Evolutionary conservation across 1,140 invertebrate genomes (phyloP), one percentile per base, ranked within the genome.

Genomic region (silkworm (Bombyx mori)): DNA sequence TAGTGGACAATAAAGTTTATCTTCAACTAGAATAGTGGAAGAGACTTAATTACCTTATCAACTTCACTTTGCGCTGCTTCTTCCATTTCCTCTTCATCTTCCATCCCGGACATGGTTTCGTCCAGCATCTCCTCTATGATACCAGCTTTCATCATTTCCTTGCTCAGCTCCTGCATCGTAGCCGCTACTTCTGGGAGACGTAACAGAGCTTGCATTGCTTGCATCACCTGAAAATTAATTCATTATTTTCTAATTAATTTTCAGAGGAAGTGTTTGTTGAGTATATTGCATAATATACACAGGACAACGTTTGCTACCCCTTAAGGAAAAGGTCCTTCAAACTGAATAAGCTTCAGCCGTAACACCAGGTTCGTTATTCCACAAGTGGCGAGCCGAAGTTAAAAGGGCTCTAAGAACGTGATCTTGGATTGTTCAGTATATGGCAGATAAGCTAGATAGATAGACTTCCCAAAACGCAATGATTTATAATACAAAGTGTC

Each of bases 101-200:
- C 95, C 49, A 98, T 88, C 6, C 90, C 89, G 63, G 98, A 97
- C 92, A 99, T 94, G 42, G 98, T 98, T 82, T 99, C 98, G 68
- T 99, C 98, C 47, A 99, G 88, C 98, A 99, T 99, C 89, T 99
- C 98, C 80, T 99, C 98, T 60, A 99, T 97, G 50, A 99, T 99
- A n/a, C 98, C 97, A 6, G 98, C 97, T 85, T 95, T 97, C 95
- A 98, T 99, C 98, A 99, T 99, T 91, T 99, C 98, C 86, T 97
- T 98, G 0, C 97, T 98, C 87, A 99, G 89, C 68, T 99, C 98
- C 75, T 97, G 92, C 98, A 99, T 99, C 0, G 97, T 98, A 12
- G 93, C 92, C 2, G 96, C 95, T 18, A 99, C 93, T 88, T 99
- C 98, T 0, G 97, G 97, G 6, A 99, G 90, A 69, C 93, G 92